A percentile compares a stretch with the other conserved stretches of the same genome.
These are phyloP conservation scores for Polyergus mexicanus DNA, from an alignment of 1,140 invertebrate species.

Conservation along the genomic window DNA sequence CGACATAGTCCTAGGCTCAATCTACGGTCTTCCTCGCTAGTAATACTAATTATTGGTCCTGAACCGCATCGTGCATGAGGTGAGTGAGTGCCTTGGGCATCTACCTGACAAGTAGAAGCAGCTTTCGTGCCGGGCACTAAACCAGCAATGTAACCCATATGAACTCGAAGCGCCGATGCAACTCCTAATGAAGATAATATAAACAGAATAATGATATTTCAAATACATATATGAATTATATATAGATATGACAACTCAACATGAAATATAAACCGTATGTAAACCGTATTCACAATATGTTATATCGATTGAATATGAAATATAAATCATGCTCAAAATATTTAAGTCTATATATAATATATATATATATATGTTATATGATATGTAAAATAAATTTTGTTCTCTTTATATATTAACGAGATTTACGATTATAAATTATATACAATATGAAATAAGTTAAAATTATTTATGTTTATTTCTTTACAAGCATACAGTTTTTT, in stretches of 20 bases:
- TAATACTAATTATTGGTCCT: slow-evolving; percentile 85
- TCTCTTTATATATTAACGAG: not conserved
- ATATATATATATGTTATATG: not conserved
- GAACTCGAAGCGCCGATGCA: slow-evolving; percentile 90
- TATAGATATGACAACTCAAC: slow-evolving; percentile 5
- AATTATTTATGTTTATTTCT: slow-evolving; percentile 36
- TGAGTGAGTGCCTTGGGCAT: slow-evolving; percentile 84
- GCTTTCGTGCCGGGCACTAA: slow-evolving; percentile 89
- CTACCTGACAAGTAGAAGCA: slow-evolving; percentile 83
- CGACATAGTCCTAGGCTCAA: slow-evolving; percentile 81
- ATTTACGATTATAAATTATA: not conserved
- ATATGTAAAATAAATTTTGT: not conserved
- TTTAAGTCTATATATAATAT: not conserved
- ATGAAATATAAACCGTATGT: slow-evolving; percentile 24
- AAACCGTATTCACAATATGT: not conserved
- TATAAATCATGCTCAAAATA: not conserved
- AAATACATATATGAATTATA: slow-evolving; percentile 34
- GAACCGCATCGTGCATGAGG: slow-evolving; percentile 83
- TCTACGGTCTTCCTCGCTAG: slow-evolving; percentile 84
- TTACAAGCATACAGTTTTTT: not conserved
- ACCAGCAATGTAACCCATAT: slow-evolving; percentile 91
- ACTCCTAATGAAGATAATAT: slow-evolving; percentile 85
- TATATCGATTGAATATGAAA: not conserved
- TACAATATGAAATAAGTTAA: not conserved
- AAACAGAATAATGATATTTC: slow-evolving; percentile 4